These are phyloP conservation scores for Tricholaema leucomelas DNA, from an alignment of 2,113 vertebrate species.

Conservation along the genomic window DNA sequence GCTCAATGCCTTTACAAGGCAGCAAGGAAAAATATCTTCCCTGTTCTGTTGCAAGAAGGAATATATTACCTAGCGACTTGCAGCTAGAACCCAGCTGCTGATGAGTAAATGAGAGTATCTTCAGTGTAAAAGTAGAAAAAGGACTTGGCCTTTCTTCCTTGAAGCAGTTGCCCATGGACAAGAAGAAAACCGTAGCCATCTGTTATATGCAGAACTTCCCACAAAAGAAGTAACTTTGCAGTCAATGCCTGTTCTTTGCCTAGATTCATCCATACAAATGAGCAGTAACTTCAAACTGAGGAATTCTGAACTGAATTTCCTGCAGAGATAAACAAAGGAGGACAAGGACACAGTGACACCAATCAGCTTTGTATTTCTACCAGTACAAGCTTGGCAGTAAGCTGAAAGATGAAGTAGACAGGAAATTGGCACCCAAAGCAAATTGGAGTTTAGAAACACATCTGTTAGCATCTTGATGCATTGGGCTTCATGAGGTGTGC, in stretches of 20 bases:
- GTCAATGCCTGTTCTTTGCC: background rate
- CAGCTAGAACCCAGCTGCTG: conserved; percentile 15
- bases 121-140: background rate
- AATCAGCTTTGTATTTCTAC: background rate
- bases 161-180: background rate
- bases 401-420: background rate
- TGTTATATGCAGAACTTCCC: background rate
- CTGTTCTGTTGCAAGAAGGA: background rate
- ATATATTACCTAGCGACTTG: background rate
- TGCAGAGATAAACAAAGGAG: background rate
- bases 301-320: background rate
- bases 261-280: background rate
- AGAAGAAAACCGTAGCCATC: background rate
- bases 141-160: background rate
- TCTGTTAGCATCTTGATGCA: background rate
- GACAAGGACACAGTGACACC: background rate
- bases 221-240: background rate
- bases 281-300: background rate
- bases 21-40: background rate
- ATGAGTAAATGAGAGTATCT: background rate
- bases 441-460: background rate
- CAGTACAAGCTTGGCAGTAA: background rate
- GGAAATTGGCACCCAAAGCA: background rate
- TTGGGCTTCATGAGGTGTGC: background rate
- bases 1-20: background rate